phyloP scores from a whole-genome alignment of 2,113 vertebrate species.

The Scalopus aquaticus region DNA sequence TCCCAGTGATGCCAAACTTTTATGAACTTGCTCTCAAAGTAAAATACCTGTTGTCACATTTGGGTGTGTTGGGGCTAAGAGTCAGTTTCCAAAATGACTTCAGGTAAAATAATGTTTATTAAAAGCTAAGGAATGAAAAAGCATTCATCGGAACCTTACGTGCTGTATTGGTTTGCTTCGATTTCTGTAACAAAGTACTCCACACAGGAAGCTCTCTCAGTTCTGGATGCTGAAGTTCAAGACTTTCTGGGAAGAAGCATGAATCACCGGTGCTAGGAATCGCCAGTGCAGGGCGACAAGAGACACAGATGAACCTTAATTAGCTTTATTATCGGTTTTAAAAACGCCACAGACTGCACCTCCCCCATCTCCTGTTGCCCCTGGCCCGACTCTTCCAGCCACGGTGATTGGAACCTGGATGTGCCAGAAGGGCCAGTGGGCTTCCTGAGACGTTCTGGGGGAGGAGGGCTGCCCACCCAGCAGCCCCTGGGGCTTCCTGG shows the following conservation, averaged over 20 bases:
- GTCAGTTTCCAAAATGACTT: too few species aligned
- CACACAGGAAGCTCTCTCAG: neutral
- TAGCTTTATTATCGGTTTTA: too few species aligned
- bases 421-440: neutral
- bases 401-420: neutral
- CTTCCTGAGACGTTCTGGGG: neutral
- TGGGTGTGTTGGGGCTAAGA: too few species aligned
- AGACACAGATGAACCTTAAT: neutral
- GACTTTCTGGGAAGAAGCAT: too few species aligned
- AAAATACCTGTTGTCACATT: too few species aligned
- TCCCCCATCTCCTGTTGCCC: fast-evolving
- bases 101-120: neutral
- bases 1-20: too few species aligned
- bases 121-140: neutral
- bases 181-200: neutral
- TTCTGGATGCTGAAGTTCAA: too few species aligned
- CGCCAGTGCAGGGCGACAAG: fast-evolving
- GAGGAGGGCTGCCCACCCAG: too few species aligned
- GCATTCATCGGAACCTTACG: too few species aligned
- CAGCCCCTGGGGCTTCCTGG: neutral
- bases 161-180: too few species aligned
- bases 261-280: neutral
- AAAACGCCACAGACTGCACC: neutral
- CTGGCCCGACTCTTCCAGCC: neutral
- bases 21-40: too few species aligned